Conservation (phyloP, 2,113 vertebrate species). For the Gracilinanus agilis region DNA sequence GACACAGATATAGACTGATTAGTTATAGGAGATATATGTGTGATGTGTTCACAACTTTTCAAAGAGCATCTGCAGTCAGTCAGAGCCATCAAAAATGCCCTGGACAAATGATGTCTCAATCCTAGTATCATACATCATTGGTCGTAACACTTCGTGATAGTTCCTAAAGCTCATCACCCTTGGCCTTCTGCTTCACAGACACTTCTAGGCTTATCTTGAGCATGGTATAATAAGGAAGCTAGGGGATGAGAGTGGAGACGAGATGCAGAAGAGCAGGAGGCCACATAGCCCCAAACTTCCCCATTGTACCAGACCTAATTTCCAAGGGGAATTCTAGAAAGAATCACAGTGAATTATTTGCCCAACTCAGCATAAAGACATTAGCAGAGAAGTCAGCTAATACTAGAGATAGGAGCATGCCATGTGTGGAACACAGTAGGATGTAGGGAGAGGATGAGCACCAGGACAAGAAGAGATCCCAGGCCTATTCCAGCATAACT, state of each 20-base stretch:
- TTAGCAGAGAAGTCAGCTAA: neutral
- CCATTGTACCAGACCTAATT: neutral
- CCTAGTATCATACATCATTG: conserved; percentile 22
- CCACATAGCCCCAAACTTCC: neutral
- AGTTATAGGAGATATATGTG: conserved; percentile 5
- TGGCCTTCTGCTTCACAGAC: neutral
- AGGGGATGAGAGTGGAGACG: neutral
- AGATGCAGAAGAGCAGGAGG: neutral
- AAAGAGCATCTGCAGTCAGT: conserved; percentile 9
- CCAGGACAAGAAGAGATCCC: neutral
- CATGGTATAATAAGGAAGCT: conserved; percentile 12
- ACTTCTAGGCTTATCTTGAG: conserved; percentile 14
- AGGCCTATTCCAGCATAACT: neutral
- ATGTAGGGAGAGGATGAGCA: no score
- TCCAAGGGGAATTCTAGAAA: neutral
- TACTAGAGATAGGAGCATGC: neutral
- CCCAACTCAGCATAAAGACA: neutral
- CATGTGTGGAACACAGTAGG: neutral
- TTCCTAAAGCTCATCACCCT: neutral
- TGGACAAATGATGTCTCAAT: neutral
- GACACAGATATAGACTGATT: neutral
- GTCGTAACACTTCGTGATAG: neutral
- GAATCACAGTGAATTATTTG: neutral
- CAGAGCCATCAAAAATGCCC: conserved; percentile 24
- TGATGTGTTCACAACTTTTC: conserved; percentile 18